Evolutionary conservation across 2,797 vertebrate species (phyloP), one percentile per base, ranked within the genome.

Genomic region (Sciurus carolinensis): DNA sequence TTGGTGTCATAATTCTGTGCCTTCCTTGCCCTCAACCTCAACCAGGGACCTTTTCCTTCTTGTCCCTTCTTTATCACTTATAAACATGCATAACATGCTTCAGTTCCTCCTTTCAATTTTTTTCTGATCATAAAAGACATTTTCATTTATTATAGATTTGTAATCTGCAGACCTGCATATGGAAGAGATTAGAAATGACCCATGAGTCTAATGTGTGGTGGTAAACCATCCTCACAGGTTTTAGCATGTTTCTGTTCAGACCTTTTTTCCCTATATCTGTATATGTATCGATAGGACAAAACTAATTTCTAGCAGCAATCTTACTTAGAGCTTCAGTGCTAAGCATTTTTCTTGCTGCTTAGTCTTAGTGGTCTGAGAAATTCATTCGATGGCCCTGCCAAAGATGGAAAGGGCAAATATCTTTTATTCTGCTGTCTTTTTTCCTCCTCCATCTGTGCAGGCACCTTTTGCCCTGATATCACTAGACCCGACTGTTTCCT

Each of bases 401-500:
- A 69, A 54, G 83, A 94, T 81, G 83, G 52, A 94, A 95, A 95
- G 95, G 92, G 95, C 97, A 97, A 57, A 26, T 62, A 77, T 47
- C 81, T 92, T 90, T 72, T 85, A 69, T 94, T 94, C 92, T 73
- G 72, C 86, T 54, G 64, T 84, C 81, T 79, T 54, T 81, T 62
- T 69, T 33, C 64, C 59, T 69, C 77, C n/a, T 95, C 76, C 57
- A 52, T 95, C 94, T 96, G 95, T 90, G 90, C 39, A n/a, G 91
- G 81, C 66, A 0, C 85, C 81, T 90, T 87, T 17, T 94, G 92
- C 94, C 89, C 86, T 66, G 7, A 30, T 72, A 30, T 83, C 66
- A 7, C 66, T 52, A 57, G 93, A 86, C 80, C 12, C 18, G 50
- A 62, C 93, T 83, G 67, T 92, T 83, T 50, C 62, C 93, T 92